phyloP scores from a whole-genome alignment of 2,797 vertebrate species.

The Cuculus canorus region DNA sequence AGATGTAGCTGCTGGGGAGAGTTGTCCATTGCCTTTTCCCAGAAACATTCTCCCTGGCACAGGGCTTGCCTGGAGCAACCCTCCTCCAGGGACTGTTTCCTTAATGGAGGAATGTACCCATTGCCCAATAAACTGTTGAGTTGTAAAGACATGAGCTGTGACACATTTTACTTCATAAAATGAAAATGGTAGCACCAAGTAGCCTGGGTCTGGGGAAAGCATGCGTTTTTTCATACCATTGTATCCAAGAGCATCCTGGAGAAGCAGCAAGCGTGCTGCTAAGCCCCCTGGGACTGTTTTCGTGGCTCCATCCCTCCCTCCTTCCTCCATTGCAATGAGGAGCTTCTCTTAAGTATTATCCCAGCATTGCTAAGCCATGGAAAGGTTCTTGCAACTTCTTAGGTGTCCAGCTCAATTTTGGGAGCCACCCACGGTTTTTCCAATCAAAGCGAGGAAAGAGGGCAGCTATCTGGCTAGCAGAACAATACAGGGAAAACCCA shows the following conservation, averaged over 20 bases:
- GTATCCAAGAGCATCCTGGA: background rate
- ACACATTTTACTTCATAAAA: background rate
- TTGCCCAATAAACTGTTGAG: background rate
- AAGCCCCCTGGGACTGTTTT: background rate
- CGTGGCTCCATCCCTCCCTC: background rate
- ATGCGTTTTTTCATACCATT: background rate
- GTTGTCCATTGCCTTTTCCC: background rate
- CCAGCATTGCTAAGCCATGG: background rate
- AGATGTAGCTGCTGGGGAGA: background rate
- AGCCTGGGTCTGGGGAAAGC: background rate
- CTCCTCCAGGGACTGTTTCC: background rate
- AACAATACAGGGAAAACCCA: background rate
- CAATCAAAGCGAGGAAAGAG: background rate
- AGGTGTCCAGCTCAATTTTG: background rate
- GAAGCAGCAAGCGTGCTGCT: background rate
- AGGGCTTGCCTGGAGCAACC: background rate
- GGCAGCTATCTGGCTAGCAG: background rate
- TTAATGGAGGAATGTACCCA: background rate
- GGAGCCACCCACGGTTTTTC: background rate
- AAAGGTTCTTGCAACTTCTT: background rate
- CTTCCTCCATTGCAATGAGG: background rate
- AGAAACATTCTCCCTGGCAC: background rate
- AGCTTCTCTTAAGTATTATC: background rate
- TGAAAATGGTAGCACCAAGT: background rate
- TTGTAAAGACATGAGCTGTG: background rate